Base-by-base conservation (phyloP, 2,888 invertebrate species). In the Cyclophora albipunctata region DNA sequence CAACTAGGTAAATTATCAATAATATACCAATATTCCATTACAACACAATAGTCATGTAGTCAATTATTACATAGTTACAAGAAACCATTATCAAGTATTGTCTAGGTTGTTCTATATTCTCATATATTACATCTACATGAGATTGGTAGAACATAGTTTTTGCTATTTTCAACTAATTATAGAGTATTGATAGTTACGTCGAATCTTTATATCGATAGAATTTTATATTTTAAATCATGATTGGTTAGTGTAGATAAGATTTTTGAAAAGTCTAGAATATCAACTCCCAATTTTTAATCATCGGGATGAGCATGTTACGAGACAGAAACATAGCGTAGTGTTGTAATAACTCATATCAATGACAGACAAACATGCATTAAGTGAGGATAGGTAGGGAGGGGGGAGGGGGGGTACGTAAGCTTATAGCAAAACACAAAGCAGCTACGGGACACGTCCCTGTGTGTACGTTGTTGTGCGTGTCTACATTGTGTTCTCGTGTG, bases 401-500 rank as follows among this genome's bases (percentile, higher is more conserved):
- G 20, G 20, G n/a, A n/a, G 2, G 49, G 49, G 51, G 58, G 52
- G 56, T 45, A 52, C 56, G 67, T 66, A 56, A 78, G 87, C 85
- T 87, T 87, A 83, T 78, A 81, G 87, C 87, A 87, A 85, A 84
- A 86, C 87, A 87, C 87, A 75, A 69, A 81, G 82, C 84, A 81
- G 84, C 84, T 82, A 73, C 55, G 82, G 82, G 81, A 69, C 64
- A 53, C 59, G 68, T 78, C 81, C 84, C 81, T 83, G 71, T 86
- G 81, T 85, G 85, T 85, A 81, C 83, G 84, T 87, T 77, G 20
- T 81, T 87, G 86, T 88, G 84, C 86, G 87, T 86, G 86, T 87
- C 85, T 86, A 87, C 85, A 88, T 86, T 88, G 87, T 88, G 87
- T 88, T 89, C 82, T 85, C 85, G 89, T 89, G 84, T 84, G 84